Evolutionary conservation across 1,140 invertebrate species (phyloP).

Genomic region (Pachypeltis micranthus): DNA sequence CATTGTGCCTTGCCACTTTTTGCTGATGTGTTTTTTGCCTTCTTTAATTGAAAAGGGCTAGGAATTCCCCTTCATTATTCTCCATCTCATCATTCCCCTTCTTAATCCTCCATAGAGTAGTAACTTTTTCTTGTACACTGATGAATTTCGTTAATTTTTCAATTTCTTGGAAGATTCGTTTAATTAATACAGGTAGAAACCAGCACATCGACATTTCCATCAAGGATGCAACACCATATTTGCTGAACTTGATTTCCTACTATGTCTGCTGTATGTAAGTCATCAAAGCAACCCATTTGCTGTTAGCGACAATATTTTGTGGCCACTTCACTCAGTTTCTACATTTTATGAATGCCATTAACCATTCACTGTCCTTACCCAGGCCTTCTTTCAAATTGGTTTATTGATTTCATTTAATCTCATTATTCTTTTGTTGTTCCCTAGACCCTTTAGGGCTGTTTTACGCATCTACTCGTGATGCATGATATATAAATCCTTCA

Average conservation of each 20-base stretch:
- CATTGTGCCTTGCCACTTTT: too few relatives aligned
- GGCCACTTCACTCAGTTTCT: background rate
- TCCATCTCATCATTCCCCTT: too few relatives aligned
- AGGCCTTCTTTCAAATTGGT: background rate
- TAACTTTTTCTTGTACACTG: too few relatives aligned
- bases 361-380: background rate
- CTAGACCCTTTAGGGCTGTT: background rate
- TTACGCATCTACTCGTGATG: background rate
- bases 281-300: slow-evolving; percentile 4
- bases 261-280: slow-evolving; percentile 8
- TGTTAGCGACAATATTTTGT: slow-evolving; percentile 3
- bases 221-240: background rate
- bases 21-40: too few relatives aligned
- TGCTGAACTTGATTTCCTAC: slow-evolving; percentile 4
- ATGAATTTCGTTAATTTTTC: background rate
- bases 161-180: slow-evolving; percentile 8
- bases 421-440: background rate
- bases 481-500: too few relatives aligned
- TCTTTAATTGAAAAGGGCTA: too few relatives aligned
- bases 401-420: background rate
- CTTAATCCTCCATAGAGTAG: too few relatives aligned
- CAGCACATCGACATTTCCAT: slow-evolving; percentile 1
- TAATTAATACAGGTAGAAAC: slow-evolving; percentile 4
- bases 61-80: too few relatives aligned
- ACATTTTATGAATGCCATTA: background rate